A percentile compares a stretch with the other conserved stretches of the same genome.
These are phyloP conservation scores for Bombylius major DNA, from an alignment of 2,888 invertebrate genomes.

Conservation along the genomic window DNA sequence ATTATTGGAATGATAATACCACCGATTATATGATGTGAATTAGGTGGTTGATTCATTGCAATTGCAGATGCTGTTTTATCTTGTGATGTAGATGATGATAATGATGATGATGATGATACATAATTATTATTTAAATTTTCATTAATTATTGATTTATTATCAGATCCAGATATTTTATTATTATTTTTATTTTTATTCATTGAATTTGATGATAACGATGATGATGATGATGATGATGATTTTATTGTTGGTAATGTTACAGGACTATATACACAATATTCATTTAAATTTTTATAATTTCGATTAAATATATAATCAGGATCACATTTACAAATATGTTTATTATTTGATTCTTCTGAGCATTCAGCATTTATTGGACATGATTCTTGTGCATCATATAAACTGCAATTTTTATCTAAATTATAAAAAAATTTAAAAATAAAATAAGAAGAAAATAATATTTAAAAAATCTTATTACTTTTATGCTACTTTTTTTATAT, in stretches of 20 bases:
- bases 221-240: background rate
- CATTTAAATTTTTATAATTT: constrained; percentile 5
- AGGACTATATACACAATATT: constrained; percentile 8
- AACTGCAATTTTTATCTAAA: background rate
- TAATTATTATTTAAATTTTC: background rate
- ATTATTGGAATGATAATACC: constrained; percentile 21
- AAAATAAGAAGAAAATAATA: too few species aligned
- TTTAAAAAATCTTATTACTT: too few species aligned
- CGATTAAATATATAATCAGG: constrained; percentile 6
- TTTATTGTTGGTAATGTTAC: background rate
- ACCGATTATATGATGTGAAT: constrained; percentile 18
- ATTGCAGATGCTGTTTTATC: constrained; percentile 8
- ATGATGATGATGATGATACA: background rate
- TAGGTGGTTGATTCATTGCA: constrained; percentile 10
- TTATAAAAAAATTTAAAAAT: too few species aligned
- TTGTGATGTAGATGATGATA: background rate
- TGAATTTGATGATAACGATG: background rate
- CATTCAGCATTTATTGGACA: background rate
- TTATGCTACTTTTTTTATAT: too few species aligned
- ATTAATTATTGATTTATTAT: background rate
- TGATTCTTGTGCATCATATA: background rate
- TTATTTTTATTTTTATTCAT: background rate
- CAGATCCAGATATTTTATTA: background rate
- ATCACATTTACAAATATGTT: constrained; percentile 1
- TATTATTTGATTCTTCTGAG: background rate